These are phyloP conservation scores for Bolborhynchus lineola DNA, from an alignment of 2,113 vertebrate genomes.

Conservation along the genomic window DNA sequence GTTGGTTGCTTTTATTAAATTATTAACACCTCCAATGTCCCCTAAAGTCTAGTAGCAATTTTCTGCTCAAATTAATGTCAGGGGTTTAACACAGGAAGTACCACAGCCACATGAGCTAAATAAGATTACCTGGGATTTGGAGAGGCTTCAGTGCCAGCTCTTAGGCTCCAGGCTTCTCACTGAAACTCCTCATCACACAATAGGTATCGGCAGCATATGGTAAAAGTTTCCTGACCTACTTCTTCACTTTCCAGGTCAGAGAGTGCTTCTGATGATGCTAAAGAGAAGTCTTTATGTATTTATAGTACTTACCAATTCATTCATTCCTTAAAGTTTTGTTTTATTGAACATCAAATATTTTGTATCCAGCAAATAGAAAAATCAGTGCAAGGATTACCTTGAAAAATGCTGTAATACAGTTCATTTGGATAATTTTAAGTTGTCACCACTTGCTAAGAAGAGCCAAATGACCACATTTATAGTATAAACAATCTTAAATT, in stretches of 20 bases:
- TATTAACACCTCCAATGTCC: neutral
- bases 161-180: neutral
- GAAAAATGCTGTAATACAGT: neutral
- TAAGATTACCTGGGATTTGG: neutral
- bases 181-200: neutral
- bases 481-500: neutral
- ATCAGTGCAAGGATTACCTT: neutral
- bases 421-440: slow-evolving; percentile 21
- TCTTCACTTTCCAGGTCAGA: neutral
- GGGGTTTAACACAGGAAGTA: neutral
- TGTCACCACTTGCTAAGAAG: neutral
- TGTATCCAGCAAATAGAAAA: neutral
- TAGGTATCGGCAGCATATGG: neutral
- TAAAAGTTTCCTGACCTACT: neutral
- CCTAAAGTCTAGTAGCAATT: neutral
- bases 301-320: neutral
- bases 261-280: neutral
- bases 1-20: neutral
- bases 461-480: slow-evolving; percentile 33
- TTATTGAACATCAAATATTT: neutral
- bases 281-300: neutral
- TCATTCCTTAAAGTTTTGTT: slow-evolving; percentile 2
- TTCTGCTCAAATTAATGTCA: neutral
- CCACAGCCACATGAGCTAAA: neutral
- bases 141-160: neutral